phyloP scores from a whole-genome alignment of 37 sponge, comb jelly and placozoan genomes.

The Ianthella basta region DNA sequence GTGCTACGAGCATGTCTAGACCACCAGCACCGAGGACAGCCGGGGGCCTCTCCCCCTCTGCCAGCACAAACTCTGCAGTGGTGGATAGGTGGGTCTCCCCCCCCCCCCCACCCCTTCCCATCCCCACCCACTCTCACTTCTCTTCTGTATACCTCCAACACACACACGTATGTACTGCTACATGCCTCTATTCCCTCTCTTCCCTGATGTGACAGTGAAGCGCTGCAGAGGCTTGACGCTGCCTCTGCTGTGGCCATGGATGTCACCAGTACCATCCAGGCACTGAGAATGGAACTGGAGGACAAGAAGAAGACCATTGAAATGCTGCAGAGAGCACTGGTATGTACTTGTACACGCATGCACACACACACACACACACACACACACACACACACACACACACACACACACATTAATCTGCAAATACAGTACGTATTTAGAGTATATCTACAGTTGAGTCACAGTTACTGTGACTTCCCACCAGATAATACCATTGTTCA shows the following conservation, averaged over 20 bases:
- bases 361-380: not conserved
- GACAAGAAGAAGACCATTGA: conserved; percentile 84
- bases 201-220: not conserved
- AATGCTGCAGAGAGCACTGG: conserved; percentile 87
- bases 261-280: conserved; percentile 74
- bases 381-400: too few relatives aligned
- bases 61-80: not conserved
- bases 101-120: not conserved
- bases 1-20: not conserved
- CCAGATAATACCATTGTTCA: too few relatives aligned
- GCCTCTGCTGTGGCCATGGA: conserved; percentile 74
- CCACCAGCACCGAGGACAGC: conserved; percentile 2
- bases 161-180: not conserved
- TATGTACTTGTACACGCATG: not conserved
- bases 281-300: conserved; percentile 83
- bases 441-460: not conserved
- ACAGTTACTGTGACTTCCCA: too few relatives aligned
- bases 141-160: not conserved
- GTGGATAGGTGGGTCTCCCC: not conserved
- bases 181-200: not conserved
- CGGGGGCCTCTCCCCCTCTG: conserved; percentile 10
- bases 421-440: not conserved
- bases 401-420: too few relatives aligned
- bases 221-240: conserved; percentile 28
- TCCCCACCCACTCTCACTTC: not conserved